Evolutionary conservation across 1,140 invertebrate species (phyloP), one percentile per base, ranked within the genome.

Genomic region (Drosophila subobscura): DNA sequence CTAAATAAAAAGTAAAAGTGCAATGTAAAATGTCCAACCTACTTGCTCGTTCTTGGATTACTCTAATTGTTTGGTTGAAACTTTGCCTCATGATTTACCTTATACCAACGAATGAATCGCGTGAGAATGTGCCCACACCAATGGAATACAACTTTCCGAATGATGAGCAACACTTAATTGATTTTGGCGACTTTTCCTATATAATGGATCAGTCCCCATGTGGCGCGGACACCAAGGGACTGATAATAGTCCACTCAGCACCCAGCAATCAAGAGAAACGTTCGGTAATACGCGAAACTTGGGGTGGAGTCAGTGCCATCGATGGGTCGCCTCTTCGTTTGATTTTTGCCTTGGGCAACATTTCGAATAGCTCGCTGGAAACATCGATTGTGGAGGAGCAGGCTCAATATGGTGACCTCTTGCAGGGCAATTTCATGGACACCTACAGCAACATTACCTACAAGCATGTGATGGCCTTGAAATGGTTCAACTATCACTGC

Each of bases 361-460:
- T 94, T 0, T 23, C 16, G 10, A 68, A 92, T 2, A 33, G 52
- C 0, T 60, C 70, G 1, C 59, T 90, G 33, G 93, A 95, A 71
- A 64, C 85, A 0, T 72, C 81, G 14, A 71, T 97, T 3, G 74
- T 93, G 33, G 75, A 93, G 40, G 96, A 97, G 89, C 93, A 94
- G 66, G 72, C 85, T 4, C 76, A 78, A 1, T 94, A 94, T 76
- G 92, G 93, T 16, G 97, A 97, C 90, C 93, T 97, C 51, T 93
- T 97, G 14, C 95, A 96, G 91, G 96, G 96, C 22, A 94, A 93
- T 68, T 97, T 97, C 91, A 44, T 93, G 3, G 96, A 97, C 92
- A 92, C 93, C 20, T 98, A 97, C 85, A 93, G 94, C 58, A 98
- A 97, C 92, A 93, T 98, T 88, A 97, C 96, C 0, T 96, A 97